Evolutionary conservation across 2,888 invertebrate genomes (phyloP), one percentile per base, ranked within the genome.

Genomic region (Ptychoptera contaminata): DNA sequence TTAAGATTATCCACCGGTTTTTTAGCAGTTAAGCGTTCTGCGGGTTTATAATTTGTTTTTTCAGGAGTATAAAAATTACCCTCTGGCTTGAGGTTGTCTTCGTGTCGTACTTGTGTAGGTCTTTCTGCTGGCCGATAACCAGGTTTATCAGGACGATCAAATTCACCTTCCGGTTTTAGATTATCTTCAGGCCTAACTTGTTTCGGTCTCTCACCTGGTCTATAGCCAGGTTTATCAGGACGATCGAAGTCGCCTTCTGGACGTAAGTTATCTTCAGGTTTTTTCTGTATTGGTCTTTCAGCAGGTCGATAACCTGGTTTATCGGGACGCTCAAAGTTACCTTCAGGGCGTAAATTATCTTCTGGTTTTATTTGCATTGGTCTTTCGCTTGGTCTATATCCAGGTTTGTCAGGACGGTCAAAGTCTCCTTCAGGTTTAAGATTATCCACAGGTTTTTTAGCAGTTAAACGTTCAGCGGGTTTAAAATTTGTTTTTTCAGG

Each of bases 131-230:
- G 71, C n/a, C 7, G 65, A 60, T 48, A 54, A 55, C 29, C 38
- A 5, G 57, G 51, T 46, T 59, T 58, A 35, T 60, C 58, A 0
- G 67, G 71, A 7, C 53, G 50, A 43, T 70, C 67, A 50, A 73
- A 72, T 0, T 73, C 70, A 4, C 82, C 82, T 50, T 72, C 72
- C 0, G 74, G 71, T 44, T 57, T 61, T 1, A 71, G 55, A 61
- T 74, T 77, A 54, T 76, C 75, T 23, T 56, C 41, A 1, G 45
- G 50, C 39, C 11, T 42, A 4, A 46, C 34, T 39, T 37, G 41
- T 15, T 37, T 23, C 2, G 38, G 47, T 8, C 46, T 16, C 37
- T 50, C 50, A 41, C 48, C 47, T 31, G 50, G 48, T 12, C 16
- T 15, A 37, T 35, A 47, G 12, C 37, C 32, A 16, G 37, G 34